Base-by-base conservation (phyloP, 2,888 invertebrate species). In the Agrotis ipsilon region DNA sequence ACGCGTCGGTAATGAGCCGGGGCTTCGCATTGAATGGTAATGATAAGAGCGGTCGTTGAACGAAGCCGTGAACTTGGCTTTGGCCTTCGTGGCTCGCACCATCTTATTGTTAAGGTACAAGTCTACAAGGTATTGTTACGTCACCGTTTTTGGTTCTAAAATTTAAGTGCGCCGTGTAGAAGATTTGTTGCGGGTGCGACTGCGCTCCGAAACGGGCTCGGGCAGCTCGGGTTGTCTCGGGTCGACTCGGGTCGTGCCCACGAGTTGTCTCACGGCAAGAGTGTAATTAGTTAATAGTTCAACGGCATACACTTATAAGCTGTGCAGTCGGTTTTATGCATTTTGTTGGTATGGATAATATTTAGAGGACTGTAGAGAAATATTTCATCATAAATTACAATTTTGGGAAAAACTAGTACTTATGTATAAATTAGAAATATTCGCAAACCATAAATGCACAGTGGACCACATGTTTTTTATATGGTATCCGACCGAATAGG, bases 31-130 rank as follows among this genome's bases (percentile, higher is more conserved):
- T 94, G 92, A 94, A 94, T 94, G 90, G 89, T 91, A 90, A 92
- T 93, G 94, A 94, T 94, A 93, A 93, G 86, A 89, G 88, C 93
- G 95, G 94, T 92, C 94, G 92, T 89, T 92, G 94, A 92, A 93
- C 94, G 94, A 91, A 92, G 92, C 75, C 93, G 86, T 95, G 95
- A 95, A 94, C 95, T 95, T 94, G 94, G 87, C 88, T 78, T 83
- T 89, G 92, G 93, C 94, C 94, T 94, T 94, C 94, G 89, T 84
- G 87, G 74, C 83, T 87, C 88, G 89, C 82, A 82, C 88, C 88
- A 89, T 88, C 89, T 91, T 86, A 92, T 93, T 92, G 91, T 88
- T 84, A 82, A 86, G 76, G 86, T 68, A 82, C 85, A 74, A 62
- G 72, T 82, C 82, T 68, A 82, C 85, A 78, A 71, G 76, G 82